Evolutionary conservation across 2,797 vertebrate genomes (phyloP).

Genomic region (Stomatorhinus walkeri): DNA sequence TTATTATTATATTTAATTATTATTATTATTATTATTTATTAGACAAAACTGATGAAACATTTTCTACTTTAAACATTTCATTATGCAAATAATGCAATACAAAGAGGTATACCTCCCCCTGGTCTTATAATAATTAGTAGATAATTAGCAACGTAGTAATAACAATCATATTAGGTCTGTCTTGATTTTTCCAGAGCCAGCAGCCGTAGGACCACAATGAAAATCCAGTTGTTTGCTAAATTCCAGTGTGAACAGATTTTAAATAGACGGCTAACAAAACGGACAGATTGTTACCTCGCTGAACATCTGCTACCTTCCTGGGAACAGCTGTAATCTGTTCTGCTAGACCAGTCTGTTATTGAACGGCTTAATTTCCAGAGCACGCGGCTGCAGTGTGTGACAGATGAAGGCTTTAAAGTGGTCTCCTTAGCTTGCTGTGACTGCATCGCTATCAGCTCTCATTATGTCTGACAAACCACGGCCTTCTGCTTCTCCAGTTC

Average conservation of each 20-base stretch:
- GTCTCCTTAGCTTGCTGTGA: slow-evolving; percentile 61
- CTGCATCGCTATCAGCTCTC: slow-evolving; percentile 67
- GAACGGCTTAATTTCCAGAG: slow-evolving; percentile 64
- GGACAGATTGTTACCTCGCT: slow-evolving; percentile 16
- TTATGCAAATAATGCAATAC: background rate
- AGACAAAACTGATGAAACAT: background rate
- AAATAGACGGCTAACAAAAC: background rate
- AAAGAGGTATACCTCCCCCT: background rate
- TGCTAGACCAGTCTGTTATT: slow-evolving; percentile 59
- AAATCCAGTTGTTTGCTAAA: background rate
- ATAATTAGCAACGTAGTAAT: background rate
- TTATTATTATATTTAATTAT: background rate
- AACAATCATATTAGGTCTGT: background rate
- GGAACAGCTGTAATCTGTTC: slow-evolving; percentile 69
- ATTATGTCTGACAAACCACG: slow-evolving; percentile 53
- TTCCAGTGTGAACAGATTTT: background rate
- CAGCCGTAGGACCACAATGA: background rate
- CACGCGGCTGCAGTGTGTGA: slow-evolving; percentile 48
- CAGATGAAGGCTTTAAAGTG: slow-evolving; percentile 62
- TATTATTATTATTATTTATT: too few species aligned
- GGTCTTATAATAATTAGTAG: background rate
- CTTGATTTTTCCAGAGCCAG: background rate
- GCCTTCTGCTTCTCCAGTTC: slow-evolving; percentile 34
- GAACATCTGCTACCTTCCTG: slow-evolving; percentile 39
- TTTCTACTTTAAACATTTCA: background rate